Evolutionary conservation across 2,797 vertebrate genomes (phyloP).

Genomic region (Borostomias antarcticus): DNA sequence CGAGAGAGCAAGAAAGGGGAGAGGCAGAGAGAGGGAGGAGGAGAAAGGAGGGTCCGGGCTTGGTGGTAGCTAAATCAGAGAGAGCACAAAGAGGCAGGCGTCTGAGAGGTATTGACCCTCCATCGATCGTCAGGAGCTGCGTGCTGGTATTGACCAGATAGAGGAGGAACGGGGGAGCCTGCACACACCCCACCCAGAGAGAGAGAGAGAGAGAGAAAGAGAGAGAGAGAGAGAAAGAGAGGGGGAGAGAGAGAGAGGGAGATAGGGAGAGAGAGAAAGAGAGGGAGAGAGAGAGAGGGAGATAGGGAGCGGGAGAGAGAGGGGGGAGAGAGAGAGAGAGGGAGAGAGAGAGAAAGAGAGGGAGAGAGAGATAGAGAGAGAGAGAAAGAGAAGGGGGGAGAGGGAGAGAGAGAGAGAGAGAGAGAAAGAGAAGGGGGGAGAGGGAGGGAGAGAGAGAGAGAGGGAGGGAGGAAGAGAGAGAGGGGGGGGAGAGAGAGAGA

Average conservation of each 20-base stretch:
- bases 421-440: constrained; percentile 1
- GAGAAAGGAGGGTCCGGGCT: constrained; percentile 61
- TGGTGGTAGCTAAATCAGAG: constrained; percentile 84
- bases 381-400: constrained; percentile 79
- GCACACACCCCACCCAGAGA: constrained; percentile 68
- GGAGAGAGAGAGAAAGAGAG: constrained; percentile 51
- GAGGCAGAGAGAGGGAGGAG: constrained; percentile 15
- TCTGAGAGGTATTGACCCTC: constrained; percentile 85
- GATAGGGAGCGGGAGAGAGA: constrained; percentile 41
- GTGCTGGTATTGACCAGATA: constrained; percentile 83
- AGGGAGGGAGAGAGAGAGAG: constrained; percentile 62
- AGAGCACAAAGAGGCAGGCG: constrained; percentile 82
- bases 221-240: constrained; percentile 22
- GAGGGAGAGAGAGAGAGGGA: constrained; percentile 36
- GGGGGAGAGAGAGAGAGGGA: constrained; percentile 49
- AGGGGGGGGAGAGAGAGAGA: no score
- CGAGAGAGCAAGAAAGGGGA: constrained; percentile 41
- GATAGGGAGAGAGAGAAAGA: constrained; percentile 24
- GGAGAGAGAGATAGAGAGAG: constrained; percentile 38
- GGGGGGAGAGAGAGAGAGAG: constrained; percentile 32
- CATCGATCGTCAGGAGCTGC: constrained; percentile 81
- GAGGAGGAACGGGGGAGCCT: constrained; percentile 78
- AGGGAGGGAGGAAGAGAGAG: constrained; percentile 2
- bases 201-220: constrained; percentile 33
- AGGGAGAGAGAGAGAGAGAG: constrained; percentile 48